Percentiles rank a stretch among this genome's conserved stretches.
These are phyloP conservation scores for Bursaphelenchus okinawaensis DNA, from an alignment of 2,888 invertebrate species.

Conservation along the genomic window DNA sequence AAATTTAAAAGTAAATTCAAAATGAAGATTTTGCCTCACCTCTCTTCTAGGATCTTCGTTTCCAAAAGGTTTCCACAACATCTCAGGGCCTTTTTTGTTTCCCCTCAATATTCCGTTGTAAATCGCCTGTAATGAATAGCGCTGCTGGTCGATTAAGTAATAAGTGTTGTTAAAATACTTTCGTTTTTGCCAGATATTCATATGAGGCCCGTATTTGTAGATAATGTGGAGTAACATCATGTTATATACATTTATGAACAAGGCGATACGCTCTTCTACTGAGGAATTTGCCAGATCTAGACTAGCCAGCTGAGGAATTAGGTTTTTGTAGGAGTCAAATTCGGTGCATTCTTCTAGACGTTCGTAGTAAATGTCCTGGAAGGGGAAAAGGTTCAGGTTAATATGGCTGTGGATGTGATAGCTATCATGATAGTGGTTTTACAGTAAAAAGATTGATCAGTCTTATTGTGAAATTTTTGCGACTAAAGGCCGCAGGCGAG, in stretches of 20 bases:
- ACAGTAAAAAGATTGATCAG: too few species aligned
- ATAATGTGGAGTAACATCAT: slow-evolving; percentile 62
- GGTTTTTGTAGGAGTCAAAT: slow-evolving; percentile 57
- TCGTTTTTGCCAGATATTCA: slow-evolving; percentile 60
- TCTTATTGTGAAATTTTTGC: too few species aligned
- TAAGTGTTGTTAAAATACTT: slow-evolving; percentile 61
- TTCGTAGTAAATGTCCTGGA: slow-evolving; percentile 60
- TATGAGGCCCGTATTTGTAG: slow-evolving; percentile 59
- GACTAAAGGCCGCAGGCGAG: too few species aligned
- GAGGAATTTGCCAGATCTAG: slow-evolving; percentile 28
- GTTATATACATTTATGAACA: slow-evolving; percentile 63
- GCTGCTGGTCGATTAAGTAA: slow-evolving; percentile 61
- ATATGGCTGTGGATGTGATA: too few species aligned
- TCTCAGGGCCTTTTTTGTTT: slow-evolving; percentile 60
- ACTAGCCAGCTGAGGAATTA: slow-evolving; percentile 58
- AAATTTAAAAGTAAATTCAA: neutral
- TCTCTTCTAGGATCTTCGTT: slow-evolving; percentile 59
- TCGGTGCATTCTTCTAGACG: slow-evolving; percentile 58
- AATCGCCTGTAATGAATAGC: slow-evolving; percentile 62
- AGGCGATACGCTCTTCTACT: slow-evolving; percentile 59
- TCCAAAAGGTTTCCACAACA: slow-evolving; percentile 60
- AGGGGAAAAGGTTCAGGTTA: too few species aligned
- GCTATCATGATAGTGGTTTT: too few species aligned
- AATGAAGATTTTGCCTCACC: slow-evolving; percentile 32
- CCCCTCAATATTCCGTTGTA: slow-evolving; percentile 62